Conservation (phyloP, 92 coral and sea anemone genomes). For the Paramuricea clavata region DNA sequence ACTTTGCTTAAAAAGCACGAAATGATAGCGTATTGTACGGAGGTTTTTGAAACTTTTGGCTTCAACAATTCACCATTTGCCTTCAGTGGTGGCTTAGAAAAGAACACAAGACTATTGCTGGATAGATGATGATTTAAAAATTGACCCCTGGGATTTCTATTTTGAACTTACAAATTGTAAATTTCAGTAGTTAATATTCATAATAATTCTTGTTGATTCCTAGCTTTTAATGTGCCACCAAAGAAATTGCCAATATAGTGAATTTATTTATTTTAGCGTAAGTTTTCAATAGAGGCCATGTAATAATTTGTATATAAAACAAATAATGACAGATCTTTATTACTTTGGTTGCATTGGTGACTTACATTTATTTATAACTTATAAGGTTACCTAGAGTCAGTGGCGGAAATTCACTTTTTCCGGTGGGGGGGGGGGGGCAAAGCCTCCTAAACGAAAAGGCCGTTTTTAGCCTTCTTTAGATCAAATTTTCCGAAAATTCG, state of each 20-base stretch:
- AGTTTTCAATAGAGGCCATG: conserved; percentile 3
- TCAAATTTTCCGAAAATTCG: too few relatives aligned
- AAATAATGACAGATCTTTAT: neutral
- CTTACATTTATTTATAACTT: too few relatives aligned
- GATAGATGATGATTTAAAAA: too few relatives aligned
- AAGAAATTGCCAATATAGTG: neutral
- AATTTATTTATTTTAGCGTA: conserved; percentile 34
- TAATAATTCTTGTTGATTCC: neutral
- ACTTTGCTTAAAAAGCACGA: neutral
- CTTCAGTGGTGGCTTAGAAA: too few relatives aligned
- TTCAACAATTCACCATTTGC: too few relatives aligned
- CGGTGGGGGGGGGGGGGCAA: too few relatives aligned
- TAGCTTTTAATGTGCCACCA: conserved; percentile 10
- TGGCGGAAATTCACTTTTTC: too few relatives aligned
- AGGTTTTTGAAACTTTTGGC: neutral
- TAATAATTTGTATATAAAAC: conserved; percentile 49
- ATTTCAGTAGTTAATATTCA: neutral
- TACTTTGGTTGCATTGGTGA: neutral
- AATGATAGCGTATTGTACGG: neutral
- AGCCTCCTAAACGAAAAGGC: too few relatives aligned
- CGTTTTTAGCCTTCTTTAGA: too few relatives aligned
- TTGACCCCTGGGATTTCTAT: too few relatives aligned
- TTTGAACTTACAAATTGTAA: neutral
- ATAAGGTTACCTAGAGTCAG: too few relatives aligned
- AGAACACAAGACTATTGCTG: too few relatives aligned